A percentile compares a stretch with the other conserved stretches of the same genome.
Evolutionary conservation across 1,140 invertebrate species (phyloP).

Genomic region (Ceratoteleas bidentatus): DNA sequence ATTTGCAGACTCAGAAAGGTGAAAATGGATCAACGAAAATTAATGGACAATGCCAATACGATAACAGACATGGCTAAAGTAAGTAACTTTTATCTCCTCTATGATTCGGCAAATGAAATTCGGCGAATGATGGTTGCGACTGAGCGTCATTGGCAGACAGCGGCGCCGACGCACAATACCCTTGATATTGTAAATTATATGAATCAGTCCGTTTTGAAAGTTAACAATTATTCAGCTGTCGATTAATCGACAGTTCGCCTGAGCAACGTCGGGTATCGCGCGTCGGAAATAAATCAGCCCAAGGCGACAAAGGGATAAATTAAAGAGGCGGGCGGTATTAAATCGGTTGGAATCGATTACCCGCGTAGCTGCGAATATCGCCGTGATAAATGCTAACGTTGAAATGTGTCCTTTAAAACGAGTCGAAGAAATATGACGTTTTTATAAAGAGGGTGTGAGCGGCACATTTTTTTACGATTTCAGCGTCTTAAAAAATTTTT

Average conservation of each 20-base stretch:
- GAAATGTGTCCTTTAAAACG: slow-evolving; percentile 29
- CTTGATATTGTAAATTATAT: slow-evolving; percentile 36
- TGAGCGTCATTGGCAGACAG: slow-evolving; percentile 7
- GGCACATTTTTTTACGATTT: slow-evolving; percentile 51
- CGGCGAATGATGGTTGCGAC: slow-evolving; percentile 33
- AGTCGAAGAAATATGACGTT: slow-evolving; percentile 34
- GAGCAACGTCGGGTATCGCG: not conserved
- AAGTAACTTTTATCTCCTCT: slow-evolving; percentile 75
- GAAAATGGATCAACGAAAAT: slow-evolving; percentile 99
- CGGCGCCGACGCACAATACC: not conserved
- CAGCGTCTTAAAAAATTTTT: slow-evolving; percentile 47
- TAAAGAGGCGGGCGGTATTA: slow-evolving; percentile 24
- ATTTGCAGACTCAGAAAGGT: slow-evolving; percentile 96
- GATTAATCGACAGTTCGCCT: slow-evolving; percentile 19
- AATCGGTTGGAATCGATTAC: slow-evolving; percentile 35
- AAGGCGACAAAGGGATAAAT: slow-evolving; percentile 8
- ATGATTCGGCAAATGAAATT: slow-evolving; percentile 36
- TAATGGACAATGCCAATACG: slow-evolving; percentile 99
- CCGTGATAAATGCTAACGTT: slow-evolving; percentile 39
- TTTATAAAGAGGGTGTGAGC: slow-evolving; percentile 22
- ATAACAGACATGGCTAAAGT: slow-evolving; percentile 99
- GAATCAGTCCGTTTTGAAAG: slow-evolving; percentile 28
- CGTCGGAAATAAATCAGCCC: slow-evolving; percentile 20
- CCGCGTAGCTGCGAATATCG: slow-evolving; percentile 11
- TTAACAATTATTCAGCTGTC: slow-evolving; percentile 39